Evolutionary conservation across 2,113 vertebrate genomes (phyloP).

Genomic region (Scytalopus superciliaris): DNA sequence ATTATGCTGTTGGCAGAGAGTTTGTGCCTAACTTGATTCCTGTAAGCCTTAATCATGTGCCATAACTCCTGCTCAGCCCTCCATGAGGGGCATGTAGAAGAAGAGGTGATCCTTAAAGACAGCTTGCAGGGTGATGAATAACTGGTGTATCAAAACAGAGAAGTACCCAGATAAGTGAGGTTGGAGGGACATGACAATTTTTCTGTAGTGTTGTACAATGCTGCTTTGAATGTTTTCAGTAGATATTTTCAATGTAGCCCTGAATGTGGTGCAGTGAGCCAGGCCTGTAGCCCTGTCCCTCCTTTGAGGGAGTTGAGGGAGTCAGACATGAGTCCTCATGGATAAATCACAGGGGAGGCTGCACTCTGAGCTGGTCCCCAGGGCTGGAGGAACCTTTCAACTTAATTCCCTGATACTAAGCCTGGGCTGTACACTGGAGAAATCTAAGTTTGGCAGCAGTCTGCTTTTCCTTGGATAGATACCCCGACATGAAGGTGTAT

Average conservation of each 20-base stretch:
- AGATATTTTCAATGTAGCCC: neutral
- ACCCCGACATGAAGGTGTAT: neutral
- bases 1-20: neutral
- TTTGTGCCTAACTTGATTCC: neutral
- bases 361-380: neutral
- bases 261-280: neutral
- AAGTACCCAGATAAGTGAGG: neutral
- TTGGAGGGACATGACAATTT: neutral
- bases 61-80: neutral
- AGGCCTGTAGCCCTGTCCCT: accelerated
- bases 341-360: neutral
- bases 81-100: neutral
- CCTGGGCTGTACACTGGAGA: neutral
- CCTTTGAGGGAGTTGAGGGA: neutral
- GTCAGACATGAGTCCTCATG: neutral
- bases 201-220: neutral
- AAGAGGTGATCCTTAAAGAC: neutral
- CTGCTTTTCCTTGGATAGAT: neutral
- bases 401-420: neutral
- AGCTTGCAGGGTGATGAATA: neutral
- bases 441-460: neutral
- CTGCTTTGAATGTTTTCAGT: accelerated
- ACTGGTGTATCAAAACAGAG: neutral
- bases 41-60: neutral
- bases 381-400: neutral